Evolutionary conservation across 2,888 invertebrate genomes (phyloP).

Genomic region (Eurytoma adleriae): DNA sequence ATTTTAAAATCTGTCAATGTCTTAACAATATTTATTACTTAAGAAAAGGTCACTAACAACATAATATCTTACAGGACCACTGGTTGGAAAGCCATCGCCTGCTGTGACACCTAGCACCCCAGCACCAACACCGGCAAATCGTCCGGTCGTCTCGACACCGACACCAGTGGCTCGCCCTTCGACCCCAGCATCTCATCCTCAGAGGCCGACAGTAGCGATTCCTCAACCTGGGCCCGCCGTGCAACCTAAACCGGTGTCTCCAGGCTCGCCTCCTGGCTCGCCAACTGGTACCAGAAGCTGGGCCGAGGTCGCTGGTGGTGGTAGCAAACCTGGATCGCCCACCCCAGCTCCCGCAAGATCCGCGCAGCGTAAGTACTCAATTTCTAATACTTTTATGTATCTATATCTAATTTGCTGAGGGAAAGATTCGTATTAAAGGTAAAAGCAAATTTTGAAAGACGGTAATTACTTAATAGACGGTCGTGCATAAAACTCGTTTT

Average conservation of each 20-base stretch:
- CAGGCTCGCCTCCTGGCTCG: conserved; percentile 17
- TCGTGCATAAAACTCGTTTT: too few species aligned
- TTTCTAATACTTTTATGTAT: too few species aligned
- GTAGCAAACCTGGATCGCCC: conserved; percentile 62
- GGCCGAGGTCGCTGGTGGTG: conserved; percentile 66
- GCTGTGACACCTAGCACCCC: background rate
- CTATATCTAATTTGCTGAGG: too few species aligned
- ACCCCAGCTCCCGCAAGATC: conserved; percentile 33
- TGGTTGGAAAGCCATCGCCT: background rate
- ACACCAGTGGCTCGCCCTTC: conserved; percentile 19
- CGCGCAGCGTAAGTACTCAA: too few species aligned
- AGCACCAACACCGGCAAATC: background rate
- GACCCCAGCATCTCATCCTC: conserved; percentile 38
- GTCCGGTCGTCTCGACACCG: background rate
- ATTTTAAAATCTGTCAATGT: too few species aligned
- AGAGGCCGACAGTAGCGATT: background rate
- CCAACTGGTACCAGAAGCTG: conserved; percentile 59
- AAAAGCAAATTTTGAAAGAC: too few species aligned
- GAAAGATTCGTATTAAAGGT: too few species aligned
- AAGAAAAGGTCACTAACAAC: background rate
- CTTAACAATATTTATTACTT: too few species aligned
- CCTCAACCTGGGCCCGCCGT: background rate
- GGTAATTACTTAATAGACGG: too few species aligned
- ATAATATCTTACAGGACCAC: conserved; percentile 3
- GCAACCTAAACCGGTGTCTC: conserved; percentile 18